phyloP scores from a whole-genome alignment of 2,113 vertebrate genomes.

The Malurus alboscapulatus region DNA sequence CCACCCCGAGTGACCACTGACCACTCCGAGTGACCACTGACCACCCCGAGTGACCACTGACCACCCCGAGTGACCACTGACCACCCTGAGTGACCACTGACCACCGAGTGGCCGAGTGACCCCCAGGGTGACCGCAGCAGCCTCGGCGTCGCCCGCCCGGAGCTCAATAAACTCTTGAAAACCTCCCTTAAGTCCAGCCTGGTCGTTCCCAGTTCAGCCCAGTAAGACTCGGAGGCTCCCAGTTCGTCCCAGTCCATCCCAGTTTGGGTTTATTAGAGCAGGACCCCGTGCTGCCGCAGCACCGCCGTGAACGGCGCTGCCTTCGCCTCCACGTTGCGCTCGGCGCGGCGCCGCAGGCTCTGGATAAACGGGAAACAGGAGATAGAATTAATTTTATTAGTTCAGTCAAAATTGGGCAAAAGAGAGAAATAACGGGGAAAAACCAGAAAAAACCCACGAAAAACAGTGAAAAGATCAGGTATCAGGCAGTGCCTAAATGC shows the following conservation, averaged over 20 bases:
- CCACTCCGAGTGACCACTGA: background rate
- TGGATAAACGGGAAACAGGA: background rate
- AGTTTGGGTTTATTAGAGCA: background rate
- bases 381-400: background rate
- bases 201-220: rapidly evolving
- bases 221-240: background rate
- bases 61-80: no score
- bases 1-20: no score
- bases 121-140: background rate
- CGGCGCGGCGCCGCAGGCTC: background rate
- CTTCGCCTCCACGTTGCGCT: background rate
- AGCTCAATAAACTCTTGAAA: background rate
- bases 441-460: background rate
- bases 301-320: background rate
- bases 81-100: no score
- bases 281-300: background rate
- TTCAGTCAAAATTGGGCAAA: no score
- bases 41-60: no score
- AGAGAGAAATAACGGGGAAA: background rate
- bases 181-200: rapidly evolving
- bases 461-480: rapidly evolving
- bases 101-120: background rate
- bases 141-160: rapidly evolving
- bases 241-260: background rate
- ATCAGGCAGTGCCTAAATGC: rapidly evolving